Evolutionary conservation across 2,113 vertebrate species (phyloP).

Genomic region (Lathamus discolor): DNA sequence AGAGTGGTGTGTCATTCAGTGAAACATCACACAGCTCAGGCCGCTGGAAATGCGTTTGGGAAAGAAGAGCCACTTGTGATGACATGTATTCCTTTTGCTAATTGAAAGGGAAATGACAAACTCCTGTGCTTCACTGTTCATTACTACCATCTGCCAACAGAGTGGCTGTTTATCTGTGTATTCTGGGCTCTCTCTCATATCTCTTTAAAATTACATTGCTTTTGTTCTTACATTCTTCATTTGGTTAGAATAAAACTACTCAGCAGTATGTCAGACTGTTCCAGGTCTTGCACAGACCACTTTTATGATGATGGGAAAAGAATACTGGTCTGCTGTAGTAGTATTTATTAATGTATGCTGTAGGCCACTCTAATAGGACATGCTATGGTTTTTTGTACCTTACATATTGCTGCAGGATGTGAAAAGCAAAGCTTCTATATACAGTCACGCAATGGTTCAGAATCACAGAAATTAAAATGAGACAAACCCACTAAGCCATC

Average conservation of each 20-base stretch:
- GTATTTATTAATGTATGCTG: background rate
- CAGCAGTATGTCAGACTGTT: background rate
- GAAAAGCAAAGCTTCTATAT: background rate
- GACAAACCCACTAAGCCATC: background rate
- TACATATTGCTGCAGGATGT: background rate
- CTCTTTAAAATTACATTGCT: background rate
- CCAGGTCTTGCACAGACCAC: background rate
- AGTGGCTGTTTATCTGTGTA: background rate
- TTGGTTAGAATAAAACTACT: background rate
- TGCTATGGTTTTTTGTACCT: background rate
- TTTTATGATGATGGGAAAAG: background rate
- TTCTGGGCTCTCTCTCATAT: background rate
- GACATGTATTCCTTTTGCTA: background rate
- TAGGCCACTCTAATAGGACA: background rate
- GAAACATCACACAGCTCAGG: background rate
- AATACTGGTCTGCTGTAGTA: background rate
- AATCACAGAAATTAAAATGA: background rate
- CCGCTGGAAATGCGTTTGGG: background rate
- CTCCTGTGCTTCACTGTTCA: background rate
- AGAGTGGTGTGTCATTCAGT: background rate
- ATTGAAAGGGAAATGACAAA: background rate
- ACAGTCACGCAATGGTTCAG: constrained; percentile 4
- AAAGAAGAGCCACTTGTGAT: background rate
- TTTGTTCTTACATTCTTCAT: background rate
- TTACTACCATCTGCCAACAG: background rate